Conservation (phyloP, 2,888 invertebrate genomes). For the Drosophila sordidula region DNA sequence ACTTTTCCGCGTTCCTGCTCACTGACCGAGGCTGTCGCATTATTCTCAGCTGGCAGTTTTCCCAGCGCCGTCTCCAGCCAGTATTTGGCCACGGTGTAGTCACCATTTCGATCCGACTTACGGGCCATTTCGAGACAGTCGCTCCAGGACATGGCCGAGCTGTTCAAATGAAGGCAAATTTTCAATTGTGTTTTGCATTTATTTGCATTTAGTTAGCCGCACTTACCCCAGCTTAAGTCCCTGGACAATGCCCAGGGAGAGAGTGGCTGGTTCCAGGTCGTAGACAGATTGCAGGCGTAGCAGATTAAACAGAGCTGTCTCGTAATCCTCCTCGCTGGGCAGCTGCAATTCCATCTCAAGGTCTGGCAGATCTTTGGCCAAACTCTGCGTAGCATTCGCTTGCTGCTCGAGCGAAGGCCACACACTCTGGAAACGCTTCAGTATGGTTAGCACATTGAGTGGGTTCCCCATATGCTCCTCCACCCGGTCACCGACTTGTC, state of each 20-base stretch:
- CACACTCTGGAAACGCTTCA: slow-evolving; percentile 95
- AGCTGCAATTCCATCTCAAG: slow-evolving; percentile 48
- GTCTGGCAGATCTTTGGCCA: slow-evolving; percentile 25
- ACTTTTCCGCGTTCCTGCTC: slow-evolving; percentile 52
- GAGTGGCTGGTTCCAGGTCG: slow-evolving; percentile 86
- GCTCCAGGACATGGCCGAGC: slow-evolving; percentile 82
- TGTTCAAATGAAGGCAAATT: slow-evolving; percentile 34
- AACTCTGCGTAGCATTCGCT: slow-evolving; percentile 53
- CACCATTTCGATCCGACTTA: slow-evolving; percentile 68
- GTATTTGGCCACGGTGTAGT: slow-evolving; percentile 74
- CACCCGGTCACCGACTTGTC: slow-evolving; percentile 56
- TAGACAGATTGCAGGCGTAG: slow-evolving; percentile 88
- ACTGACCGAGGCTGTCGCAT: slow-evolving; percentile 32
- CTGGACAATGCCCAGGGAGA: slow-evolving; percentile 86
- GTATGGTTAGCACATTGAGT: slow-evolving; percentile 95
- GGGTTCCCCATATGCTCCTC: slow-evolving; percentile 90
- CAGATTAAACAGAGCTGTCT: slow-evolving; percentile 67
- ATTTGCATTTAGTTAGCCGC: slow-evolving; percentile 8
- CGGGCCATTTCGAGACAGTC: slow-evolving; percentile 81
- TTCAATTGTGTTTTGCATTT: slow-evolving; percentile 31
- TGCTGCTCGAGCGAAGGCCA: slow-evolving; percentile 89
- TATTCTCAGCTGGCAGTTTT: slow-evolving; percentile 57
- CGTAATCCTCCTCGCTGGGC: slow-evolving; percentile 78
- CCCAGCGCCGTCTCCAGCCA: slow-evolving; percentile 80
- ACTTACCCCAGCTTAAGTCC: slow-evolving; percentile 81